Base-by-base conservation (phyloP, 1,140 invertebrate species). In the Bradysia coprophila region DNA sequence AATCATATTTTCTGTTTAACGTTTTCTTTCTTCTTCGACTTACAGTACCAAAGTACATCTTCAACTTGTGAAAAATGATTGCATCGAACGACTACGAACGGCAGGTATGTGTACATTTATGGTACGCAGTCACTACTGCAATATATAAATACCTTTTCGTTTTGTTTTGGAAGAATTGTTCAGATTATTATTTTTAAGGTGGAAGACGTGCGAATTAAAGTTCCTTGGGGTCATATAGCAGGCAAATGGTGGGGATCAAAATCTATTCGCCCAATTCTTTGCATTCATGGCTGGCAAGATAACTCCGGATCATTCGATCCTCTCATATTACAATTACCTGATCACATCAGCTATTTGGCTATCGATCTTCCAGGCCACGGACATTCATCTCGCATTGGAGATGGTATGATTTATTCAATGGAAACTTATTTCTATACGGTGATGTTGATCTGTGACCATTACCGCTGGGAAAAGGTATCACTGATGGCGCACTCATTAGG, bases 221-320 rank as follows among this genome's bases (percentile, higher is more conserved):
- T 31, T 15, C 40, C 40, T 4, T 41, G 76, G 2, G 64, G 34
- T 38, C 13, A 31, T n/a, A 31, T 43, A 3, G 18, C 36, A 20
- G 42, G 34, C 11, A 43, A 43, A 38, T 43, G 42, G 51, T 81
- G 76, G 75, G 72, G 73, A 11, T 62, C 62, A n/a, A 55, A 59
- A 19, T 53, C 69, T 37, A 59, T 61, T 10, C 56, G 64, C 38
- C 76, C 77, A 2, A 68, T 81, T 23, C 48, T 81, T 15, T 66
- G 69, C 0, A 43, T 81, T 13, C 78, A 82, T 54, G 79, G 78
- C 1, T 79, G 75, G 75, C 66, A 72, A 56, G 73, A 76, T 49
- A 81, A 79, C 55, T 72, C 73, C 28, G 73, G 69, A 13, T 68
- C 71, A 1, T 81, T 78, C 63, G 75, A 81, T 56, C 55, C 59